Conservation (phyloP, 2,113 vertebrate species). For the Hypocryptadius cinnamomeus region DNA sequence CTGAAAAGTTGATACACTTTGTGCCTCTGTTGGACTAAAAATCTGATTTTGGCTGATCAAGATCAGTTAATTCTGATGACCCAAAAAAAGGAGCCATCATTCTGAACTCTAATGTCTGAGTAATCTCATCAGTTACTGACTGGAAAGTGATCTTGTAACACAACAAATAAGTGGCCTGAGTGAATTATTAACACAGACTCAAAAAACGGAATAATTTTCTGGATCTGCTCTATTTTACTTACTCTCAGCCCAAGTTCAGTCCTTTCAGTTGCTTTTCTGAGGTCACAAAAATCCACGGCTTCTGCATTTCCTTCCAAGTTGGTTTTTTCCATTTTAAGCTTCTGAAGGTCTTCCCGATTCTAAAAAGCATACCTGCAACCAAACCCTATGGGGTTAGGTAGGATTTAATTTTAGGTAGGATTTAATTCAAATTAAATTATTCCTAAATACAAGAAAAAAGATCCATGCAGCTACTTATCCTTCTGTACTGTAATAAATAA, state of each 20-base stretch:
- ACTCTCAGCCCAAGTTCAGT: slow-evolving; percentile 73
- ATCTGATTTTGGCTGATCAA: not conserved
- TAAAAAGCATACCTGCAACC: not conserved
- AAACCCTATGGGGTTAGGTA: not conserved
- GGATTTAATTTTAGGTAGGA: not conserved
- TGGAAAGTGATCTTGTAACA: not conserved
- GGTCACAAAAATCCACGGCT: slow-evolving; percentile 50
- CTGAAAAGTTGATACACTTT: not conserved
- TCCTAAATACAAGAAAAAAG: not conserved
- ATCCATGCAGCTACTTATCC: accelerated
- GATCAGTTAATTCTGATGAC: not conserved
- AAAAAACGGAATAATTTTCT: accelerated
- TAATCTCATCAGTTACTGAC: not conserved
- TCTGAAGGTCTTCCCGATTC: slow-evolving; percentile 75
- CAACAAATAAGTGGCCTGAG: not conserved
- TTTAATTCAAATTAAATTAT: not conserved
- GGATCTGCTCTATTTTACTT: slow-evolving; percentile 13
- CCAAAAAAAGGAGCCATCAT: not conserved
- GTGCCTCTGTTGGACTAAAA: not conserved
- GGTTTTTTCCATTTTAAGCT: slow-evolving; percentile 65
- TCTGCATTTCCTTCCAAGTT: not conserved
- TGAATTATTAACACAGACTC: not conserved
- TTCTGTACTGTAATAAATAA: not conserved
- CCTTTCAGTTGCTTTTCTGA: slow-evolving; percentile 66
- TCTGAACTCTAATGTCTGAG: not conserved